Base-by-base conservation (phyloP, 2,113 vertebrate species). In the Crotalus horridus region DNA sequence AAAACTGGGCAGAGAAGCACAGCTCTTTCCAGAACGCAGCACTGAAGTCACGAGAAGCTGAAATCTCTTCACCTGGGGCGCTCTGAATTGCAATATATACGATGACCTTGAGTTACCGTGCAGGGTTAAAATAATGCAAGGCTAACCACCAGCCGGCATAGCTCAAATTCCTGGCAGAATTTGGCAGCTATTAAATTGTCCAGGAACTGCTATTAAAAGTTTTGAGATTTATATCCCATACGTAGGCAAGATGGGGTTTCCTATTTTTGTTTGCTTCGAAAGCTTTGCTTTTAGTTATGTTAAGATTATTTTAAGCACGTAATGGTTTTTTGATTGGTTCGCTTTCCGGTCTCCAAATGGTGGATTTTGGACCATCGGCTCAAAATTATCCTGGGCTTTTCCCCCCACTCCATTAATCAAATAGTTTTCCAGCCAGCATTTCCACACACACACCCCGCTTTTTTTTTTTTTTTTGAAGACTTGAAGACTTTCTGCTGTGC, bases 361-460 rank as follows among this genome's bases (percentile, higher is more conserved):
- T 69, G 29, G 29, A 20, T 11, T n/a, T 69, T 4, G 4, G 29
- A 5, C 61, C n/a, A n/a, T n/a, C 3, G 1, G 61, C 64, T 69
- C 64, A 2, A 69, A n/a, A 33, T 15, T n/a, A n/a, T 69, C 61
- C 11, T 29, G 61, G 29, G n/a, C 4, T 64, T 69, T 5, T 1
- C 3, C 26, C 3, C 11, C 9, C 4, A 48, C 46, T 48, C 46
- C 61, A 64, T n/a, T 29, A 64, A 64, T n/a, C 61, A 11, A n/a
- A 64, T 64, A 13, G 4, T 64, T 64, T 64, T n/a, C 61, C 11
- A 4, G 61, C 61, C 61, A 64, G 26, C 26, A 64, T 64, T 64
- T 1, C 13, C 13, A 3, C 3, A 39, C 39, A 39, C 39, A 0
- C 39, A 39, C 39, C 39, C 2, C 2, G n/a, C n/a, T n/a, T 2